Evolutionary conservation across 2,888 invertebrate genomes (phyloP), one percentile per base, ranked within the genome.

Genomic region (Drosophila imparisetae): DNA sequence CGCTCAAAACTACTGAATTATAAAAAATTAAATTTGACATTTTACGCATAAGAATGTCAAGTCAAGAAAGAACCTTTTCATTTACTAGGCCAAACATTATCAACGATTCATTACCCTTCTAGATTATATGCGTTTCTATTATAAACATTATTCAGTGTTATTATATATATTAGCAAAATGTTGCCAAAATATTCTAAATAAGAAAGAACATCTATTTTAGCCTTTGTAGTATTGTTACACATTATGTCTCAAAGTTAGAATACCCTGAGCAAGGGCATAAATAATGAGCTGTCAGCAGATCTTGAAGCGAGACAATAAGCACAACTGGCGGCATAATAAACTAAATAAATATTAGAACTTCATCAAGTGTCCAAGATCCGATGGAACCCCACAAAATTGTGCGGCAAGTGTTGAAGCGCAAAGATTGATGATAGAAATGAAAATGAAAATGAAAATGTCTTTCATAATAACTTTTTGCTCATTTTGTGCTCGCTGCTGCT

Each of bases 391-490:
- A 64, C 61, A 57, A 52, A 67, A 69, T 63, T 67, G 30, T 13
- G 24, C 11, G 45, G 66, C 65, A 86, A 85, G 91, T 91, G 91
- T 85, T 90, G 88, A 89, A 86, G 83, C 79, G 80, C 72, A 86
- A 90, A 91, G 91, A 91, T 91, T 91, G 90, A 91, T 91, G 91
- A 90, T 90, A 55, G 50, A 75, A 73, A 72, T 63, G 60, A 74
- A 64, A 75, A 72, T 63, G 60, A 74, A 64, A 75, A 76, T 58
- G 63, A 70, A 78, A 81, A 69, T 61, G 58, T 49, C 61, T 42
- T 57, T 65, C 65, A 48, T 65, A 76, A 72, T 66, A 79, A 80
- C 64, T 74, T 66, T 66, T 82, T 68, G 72, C 65, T 68, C 71
- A 69, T 64, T 67, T 63, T 61, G 30, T 34, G 42, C 32, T 32